phyloP scores from a whole-genome alignment of 2,888 invertebrate species.

The Leistus spinibarbis region DNA sequence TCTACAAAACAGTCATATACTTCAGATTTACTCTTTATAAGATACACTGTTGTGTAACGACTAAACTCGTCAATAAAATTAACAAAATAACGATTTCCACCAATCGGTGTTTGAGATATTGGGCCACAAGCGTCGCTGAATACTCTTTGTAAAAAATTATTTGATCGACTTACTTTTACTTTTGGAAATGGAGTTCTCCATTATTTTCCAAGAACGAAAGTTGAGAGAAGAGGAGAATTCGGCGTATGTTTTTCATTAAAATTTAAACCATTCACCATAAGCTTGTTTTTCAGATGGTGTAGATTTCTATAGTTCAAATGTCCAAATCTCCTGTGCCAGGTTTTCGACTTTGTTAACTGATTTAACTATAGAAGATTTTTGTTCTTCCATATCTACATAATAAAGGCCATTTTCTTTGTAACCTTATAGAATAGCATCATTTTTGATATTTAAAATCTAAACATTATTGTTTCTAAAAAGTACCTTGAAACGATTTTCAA shows the following conservation, averaged over 20 bases:
- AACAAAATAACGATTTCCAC: constrained; percentile 12
- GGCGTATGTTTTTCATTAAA: too few species aligned
- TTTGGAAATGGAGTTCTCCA: too few species aligned
- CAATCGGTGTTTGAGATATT: neutral
- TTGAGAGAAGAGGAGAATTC: too few species aligned
- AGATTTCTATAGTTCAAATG: neutral
- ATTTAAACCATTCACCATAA: constrained; percentile 1
- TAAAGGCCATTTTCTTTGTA: neutral
- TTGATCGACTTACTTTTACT: too few species aligned
- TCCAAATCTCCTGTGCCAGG: constrained; percentile 3
- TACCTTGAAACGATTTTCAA: constrained; percentile 1
- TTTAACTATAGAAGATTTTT: neutral
- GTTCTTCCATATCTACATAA: neutral
- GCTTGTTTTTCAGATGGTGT: neutral
- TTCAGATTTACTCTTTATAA: constrained; percentile 9
- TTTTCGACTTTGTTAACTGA: neutral
- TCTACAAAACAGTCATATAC: constrained; percentile 2
- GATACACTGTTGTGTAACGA: constrained; percentile 10
- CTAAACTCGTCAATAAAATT: constrained; percentile 14
- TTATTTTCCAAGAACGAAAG: too few species aligned
- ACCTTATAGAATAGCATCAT: neutral
- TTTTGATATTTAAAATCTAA: neutral
- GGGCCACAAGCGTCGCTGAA: neutral
- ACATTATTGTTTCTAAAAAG: constrained; percentile 2
- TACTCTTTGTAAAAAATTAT: too few species aligned